Conservation (phyloP, 2,797 vertebrate species). For the Ispidina picta region DNA sequence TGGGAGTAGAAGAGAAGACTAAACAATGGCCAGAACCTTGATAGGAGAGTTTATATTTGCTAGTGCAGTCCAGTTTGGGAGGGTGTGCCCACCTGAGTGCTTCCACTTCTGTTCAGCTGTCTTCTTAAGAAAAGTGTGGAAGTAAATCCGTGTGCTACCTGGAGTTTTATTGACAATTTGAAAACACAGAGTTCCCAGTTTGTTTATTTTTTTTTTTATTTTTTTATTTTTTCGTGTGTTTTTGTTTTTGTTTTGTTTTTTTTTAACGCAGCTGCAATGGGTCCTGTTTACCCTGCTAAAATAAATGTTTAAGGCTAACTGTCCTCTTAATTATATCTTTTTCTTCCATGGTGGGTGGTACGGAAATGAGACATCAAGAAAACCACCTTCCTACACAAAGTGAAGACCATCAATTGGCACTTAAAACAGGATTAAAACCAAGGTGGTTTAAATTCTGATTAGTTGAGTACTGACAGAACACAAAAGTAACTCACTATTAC, state of each 20-base stretch:
- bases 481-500: not conserved
- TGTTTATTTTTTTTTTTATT: too few relatives aligned
- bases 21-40: not conserved
- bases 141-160: not conserved
- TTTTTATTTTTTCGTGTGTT: too few relatives aligned
- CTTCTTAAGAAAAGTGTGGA: not conserved
- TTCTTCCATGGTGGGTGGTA: slow-evolving; percentile 11
- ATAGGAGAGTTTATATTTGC: not conserved
- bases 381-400: not conserved
- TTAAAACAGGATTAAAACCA: not conserved
- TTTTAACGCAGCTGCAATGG: not conserved
- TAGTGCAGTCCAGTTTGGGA: not conserved
- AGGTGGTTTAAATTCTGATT: slow-evolving; percentile 10
- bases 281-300: slow-evolving; percentile 50
- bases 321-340: not conserved
- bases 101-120: not conserved
- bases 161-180: not conserved
- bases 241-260: too few relatives aligned
- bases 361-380: slow-evolving; percentile 39
- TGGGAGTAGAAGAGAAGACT: not conserved
- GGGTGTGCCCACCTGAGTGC: too few relatives aligned
- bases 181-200: not conserved
- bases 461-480: not conserved
- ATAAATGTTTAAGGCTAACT: slow-evolving; percentile 62
- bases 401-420: not conserved